Conservation (phyloP, 2,888 invertebrate species). For the Desoria tigrina region DNA sequence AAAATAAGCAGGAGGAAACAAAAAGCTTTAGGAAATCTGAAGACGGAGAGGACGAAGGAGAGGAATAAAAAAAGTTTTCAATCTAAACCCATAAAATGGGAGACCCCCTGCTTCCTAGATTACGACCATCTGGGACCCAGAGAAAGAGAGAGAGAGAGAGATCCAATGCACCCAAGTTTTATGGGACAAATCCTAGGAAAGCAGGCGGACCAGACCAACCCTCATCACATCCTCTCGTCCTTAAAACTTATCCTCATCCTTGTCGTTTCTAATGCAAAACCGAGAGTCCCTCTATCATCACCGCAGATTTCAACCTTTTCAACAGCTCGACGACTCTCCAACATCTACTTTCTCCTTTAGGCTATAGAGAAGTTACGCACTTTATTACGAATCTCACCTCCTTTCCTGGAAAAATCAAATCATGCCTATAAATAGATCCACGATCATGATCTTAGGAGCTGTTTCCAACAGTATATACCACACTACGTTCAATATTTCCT, state of each 20-base stretch:
- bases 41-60: slow-evolving; percentile 31
- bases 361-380: no score
- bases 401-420: no score
- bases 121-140: slow-evolving; percentile 53
- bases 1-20: slow-evolving; percentile 17
- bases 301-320: no score
- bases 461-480: no score
- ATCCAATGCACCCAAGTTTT: slow-evolving; percentile 29
- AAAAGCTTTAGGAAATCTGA: background rate
- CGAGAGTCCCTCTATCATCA: no score
- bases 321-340: no score
- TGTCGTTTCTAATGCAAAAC: no score
- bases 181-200: slow-evolving; percentile 27
- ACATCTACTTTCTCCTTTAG: no score
- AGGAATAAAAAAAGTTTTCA: slow-evolving; percentile 50
- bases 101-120: slow-evolving; percentile 52
- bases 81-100: slow-evolving; percentile 52
- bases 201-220: background rate
- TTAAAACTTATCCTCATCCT: slow-evolving; percentile 10
- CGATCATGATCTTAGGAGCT: no score
- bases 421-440: no score
- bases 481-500: no score
- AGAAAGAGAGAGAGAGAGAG: slow-evolving; percentile 14
- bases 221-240: slow-evolving; percentile 15
- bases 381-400: no score